These are phyloP conservation scores for Argyresthia goedartella DNA, from an alignment of 2,888 invertebrate species.

Conservation along the genomic window DNA sequence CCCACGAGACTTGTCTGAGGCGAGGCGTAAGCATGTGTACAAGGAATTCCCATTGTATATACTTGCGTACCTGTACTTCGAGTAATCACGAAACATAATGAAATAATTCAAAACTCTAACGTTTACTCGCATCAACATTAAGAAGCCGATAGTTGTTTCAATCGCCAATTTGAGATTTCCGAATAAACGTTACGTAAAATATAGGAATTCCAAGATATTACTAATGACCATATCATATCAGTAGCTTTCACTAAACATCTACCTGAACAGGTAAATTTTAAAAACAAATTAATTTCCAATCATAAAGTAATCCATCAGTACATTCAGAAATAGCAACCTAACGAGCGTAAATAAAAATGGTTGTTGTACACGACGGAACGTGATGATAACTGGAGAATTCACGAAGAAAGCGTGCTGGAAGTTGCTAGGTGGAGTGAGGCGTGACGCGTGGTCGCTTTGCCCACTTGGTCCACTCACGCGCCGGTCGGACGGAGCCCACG, in stretches of 20 bases:
- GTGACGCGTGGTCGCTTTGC: slow-evolving; percentile 13
- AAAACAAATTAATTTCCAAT: neutral
- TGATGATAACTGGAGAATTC: slow-evolving; percentile 35
- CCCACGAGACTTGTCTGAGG: slow-evolving; percentile 35
- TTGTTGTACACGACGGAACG: slow-evolving; percentile 21
- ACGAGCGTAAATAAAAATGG: slow-evolving; percentile 1
- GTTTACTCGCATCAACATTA: too few species aligned
- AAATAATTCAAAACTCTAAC: too few species aligned
- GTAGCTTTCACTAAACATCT: too few species aligned
- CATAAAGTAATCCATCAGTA: neutral
- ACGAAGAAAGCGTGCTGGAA: slow-evolving; percentile 33
- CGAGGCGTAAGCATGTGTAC: slow-evolving; percentile 22
- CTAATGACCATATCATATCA: too few species aligned
- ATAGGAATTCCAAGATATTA: too few species aligned
- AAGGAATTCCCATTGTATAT: slow-evolving; percentile 19
- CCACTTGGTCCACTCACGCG: neutral
- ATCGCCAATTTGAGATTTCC: too few species aligned
- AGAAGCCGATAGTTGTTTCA: too few species aligned
- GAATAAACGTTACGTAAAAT: too few species aligned
- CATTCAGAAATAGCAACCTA: neutral
- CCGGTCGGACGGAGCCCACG: neutral
- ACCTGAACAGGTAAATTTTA: neutral
- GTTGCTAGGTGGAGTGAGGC: slow-evolving; percentile 38
- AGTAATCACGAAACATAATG: too few species aligned
- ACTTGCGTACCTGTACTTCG: neutral